Percentiles rank a stretch among this genome's conserved stretches.
phyloP scores from a whole-genome alignment of 2,113 vertebrate species.

The Sminthopsis crassicaudata region DNA sequence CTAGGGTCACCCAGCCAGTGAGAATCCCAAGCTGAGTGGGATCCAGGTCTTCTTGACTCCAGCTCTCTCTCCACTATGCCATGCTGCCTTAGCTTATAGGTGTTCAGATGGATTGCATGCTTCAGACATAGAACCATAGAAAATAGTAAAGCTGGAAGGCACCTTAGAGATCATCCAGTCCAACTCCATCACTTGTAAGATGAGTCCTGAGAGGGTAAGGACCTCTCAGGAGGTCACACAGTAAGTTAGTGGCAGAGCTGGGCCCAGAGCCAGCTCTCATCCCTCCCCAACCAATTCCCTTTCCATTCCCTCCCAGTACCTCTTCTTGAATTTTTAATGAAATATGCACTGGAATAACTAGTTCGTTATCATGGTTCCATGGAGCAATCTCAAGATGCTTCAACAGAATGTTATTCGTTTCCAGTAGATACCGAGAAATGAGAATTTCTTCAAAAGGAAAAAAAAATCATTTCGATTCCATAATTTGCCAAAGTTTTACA shows the following conservation, averaged over 20 bases:
- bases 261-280: not conserved
- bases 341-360: slow-evolving; percentile 36
- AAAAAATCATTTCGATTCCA: slow-evolving; percentile 44
- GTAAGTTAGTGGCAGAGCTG: not conserved
- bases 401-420: slow-evolving; percentile 11
- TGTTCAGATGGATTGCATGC: not conserved
- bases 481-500: slow-evolving; percentile 25
- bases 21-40: not conserved
- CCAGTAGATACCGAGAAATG: slow-evolving; percentile 11
- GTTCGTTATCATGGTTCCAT: slow-evolving; percentile 37
- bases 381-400: slow-evolving; percentile 42
- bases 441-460: slow-evolving; percentile 47
- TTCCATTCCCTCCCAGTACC: not conserved
- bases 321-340: slow-evolving; percentile 27
- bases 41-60: not conserved
- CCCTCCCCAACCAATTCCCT: not conserved
- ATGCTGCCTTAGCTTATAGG: not conserved
- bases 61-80: not conserved
- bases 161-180: not conserved
- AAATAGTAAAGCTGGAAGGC: not conserved
- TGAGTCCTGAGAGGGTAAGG: not conserved
- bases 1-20: not conserved
- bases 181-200: not conserved
- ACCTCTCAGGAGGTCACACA: not conserved
- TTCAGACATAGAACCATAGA: not conserved